Evolutionary conservation across 35 echinoderm and acorn worm species (phyloP).

Genomic region (Heliocidaris erythrogramma): DNA sequence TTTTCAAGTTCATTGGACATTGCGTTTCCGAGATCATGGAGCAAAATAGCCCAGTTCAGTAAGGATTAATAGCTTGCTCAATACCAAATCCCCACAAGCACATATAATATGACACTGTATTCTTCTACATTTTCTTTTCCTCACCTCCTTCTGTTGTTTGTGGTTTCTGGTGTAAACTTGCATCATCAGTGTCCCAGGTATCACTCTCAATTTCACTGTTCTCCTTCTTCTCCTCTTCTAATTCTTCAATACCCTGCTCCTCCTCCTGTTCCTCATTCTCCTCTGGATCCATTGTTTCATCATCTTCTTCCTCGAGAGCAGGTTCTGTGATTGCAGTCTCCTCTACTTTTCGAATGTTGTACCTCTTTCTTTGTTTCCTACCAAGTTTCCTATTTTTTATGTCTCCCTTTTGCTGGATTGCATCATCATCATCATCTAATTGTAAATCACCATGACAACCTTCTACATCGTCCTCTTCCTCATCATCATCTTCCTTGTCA

Average conservation of each 20-base stretch:
- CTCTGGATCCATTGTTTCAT: neutral
- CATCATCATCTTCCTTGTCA: conserved; percentile 30
- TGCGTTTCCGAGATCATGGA: too few species aligned
- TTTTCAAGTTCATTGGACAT: too few species aligned
- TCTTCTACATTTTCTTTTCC: neutral
- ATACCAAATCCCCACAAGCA: too few species aligned
- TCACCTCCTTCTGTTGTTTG: neutral
- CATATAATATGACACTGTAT: too few species aligned
- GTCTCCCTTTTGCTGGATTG: neutral
- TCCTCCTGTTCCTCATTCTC: neutral
- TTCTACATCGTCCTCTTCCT: neutral
- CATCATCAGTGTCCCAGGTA: neutral
- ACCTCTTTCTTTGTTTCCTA: neutral
- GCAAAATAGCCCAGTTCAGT: too few species aligned
- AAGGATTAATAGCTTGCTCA: too few species aligned
- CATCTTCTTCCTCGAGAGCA: neutral
- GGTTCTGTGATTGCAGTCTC: neutral
- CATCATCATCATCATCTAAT: conserved; percentile 11
- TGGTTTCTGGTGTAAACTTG: neutral
- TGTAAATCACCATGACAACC: neutral
- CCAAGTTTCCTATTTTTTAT: neutral
- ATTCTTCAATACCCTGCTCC: neutral
- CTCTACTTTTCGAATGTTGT: neutral
- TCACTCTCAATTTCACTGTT: neutral
- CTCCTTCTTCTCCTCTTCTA: neutral